These are phyloP conservation scores for Diachrysia chrysitis DNA, from an alignment of 2,888 invertebrate species.

Conservation along the genomic window DNA sequence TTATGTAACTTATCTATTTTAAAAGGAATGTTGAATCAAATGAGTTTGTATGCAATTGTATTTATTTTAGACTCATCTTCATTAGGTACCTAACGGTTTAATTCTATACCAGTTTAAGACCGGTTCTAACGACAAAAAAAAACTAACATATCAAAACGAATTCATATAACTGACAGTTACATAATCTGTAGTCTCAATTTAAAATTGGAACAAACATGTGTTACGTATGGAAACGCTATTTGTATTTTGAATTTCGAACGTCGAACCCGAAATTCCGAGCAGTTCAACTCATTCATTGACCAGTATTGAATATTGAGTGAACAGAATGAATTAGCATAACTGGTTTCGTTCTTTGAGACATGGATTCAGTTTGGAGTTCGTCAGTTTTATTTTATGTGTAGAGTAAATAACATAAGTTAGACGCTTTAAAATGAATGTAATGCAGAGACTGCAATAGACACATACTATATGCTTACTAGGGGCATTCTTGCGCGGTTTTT, in stretches of 20 bases:
- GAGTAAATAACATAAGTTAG: background rate
- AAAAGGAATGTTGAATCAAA: constrained; percentile 37
- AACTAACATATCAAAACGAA: background rate
- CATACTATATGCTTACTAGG: background rate
- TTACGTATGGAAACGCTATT: constrained; percentile 24
- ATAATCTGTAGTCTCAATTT: constrained; percentile 17
- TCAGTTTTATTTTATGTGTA: constrained; percentile 13
- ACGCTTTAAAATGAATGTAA: background rate
- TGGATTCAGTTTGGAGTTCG: constrained; percentile 18
- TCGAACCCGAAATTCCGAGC: constrained; percentile 50
- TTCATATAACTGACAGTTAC: constrained; percentile 8
- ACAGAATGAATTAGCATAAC: constrained; percentile 58
- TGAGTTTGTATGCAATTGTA: constrained; percentile 15
- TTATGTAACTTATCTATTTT: constrained; percentile 55
- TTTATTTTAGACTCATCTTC: background rate
- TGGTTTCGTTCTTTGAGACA: constrained; percentile 44
- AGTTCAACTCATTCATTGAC: constrained; percentile 52
- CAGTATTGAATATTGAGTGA: constrained; percentile 60
- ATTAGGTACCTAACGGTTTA: too few relatives aligned
- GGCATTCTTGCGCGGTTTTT: background rate
- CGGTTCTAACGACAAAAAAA: background rate
- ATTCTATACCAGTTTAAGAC: too few relatives aligned
- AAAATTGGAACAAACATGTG: constrained; percentile 40
- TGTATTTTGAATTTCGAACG: constrained; percentile 48
- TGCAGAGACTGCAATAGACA: background rate